Evolutionary conservation across 2,888 invertebrate genomes (phyloP).

Genomic region (Pterobdella sp.): DNA sequence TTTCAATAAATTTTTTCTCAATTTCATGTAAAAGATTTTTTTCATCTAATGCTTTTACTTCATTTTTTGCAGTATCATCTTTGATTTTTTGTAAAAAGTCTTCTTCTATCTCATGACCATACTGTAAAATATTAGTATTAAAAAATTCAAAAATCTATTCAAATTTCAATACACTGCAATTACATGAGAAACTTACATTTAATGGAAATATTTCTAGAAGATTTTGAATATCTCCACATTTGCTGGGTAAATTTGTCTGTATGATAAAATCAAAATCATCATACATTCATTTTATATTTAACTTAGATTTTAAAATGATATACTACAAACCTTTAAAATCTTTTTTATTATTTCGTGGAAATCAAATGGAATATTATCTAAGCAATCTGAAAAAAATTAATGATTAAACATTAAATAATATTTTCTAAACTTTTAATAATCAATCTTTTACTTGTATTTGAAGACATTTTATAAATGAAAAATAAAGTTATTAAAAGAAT

Average conservation of each 20-base stretch:
- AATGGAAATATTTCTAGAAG: neutral
- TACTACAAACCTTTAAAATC: conserved; percentile 3
- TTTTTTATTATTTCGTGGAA: neutral
- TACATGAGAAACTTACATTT: neutral
- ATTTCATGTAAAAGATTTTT: neutral
- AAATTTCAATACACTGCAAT: neutral
- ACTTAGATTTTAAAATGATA: neutral
- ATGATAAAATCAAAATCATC: neutral
- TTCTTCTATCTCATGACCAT: neutral
- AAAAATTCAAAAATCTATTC: neutral
- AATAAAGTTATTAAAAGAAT: too few species aligned
- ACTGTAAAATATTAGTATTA: neutral
- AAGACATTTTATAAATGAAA: too few species aligned
- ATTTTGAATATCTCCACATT: neutral
- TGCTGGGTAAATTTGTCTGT: neutral
- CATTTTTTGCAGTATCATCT: neutral
- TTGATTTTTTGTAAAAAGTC: neutral
- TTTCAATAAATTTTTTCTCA: conserved; percentile 3
- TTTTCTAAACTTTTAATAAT: neutral
- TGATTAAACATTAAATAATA: neutral
- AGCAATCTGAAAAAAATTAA: conserved; percentile 2
- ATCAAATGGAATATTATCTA: neutral
- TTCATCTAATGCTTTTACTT: neutral
- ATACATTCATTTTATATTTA: neutral
- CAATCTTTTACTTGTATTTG: neutral